These are phyloP conservation scores for Arge pagana DNA, from an alignment of 2,888 invertebrate species.

Conservation along the genomic window DNA sequence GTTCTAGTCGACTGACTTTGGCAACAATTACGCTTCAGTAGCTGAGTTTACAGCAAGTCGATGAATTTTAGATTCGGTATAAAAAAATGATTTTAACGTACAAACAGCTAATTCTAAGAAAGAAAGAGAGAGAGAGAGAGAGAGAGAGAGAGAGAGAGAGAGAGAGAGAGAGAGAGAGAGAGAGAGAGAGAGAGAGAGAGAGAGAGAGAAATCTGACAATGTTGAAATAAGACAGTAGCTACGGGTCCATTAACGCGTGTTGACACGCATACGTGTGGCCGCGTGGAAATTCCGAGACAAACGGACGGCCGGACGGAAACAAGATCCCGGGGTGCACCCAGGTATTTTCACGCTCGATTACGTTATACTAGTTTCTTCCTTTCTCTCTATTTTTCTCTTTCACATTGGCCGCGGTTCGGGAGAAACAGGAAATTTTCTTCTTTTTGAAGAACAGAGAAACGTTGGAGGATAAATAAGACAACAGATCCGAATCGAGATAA, in stretches of 20 bases:
- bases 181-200: background rate
- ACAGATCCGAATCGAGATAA: slow-evolving; percentile 20
- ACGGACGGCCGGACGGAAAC: background rate
- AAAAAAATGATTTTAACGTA: no score
- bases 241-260: no score
- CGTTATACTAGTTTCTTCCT: background rate
- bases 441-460: background rate
- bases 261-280: no score
- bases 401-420: background rate
- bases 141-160: background rate
- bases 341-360: slow-evolving; percentile 21
- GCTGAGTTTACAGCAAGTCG: no score
- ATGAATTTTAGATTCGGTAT: no score
- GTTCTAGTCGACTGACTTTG: no score
- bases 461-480: slow-evolving; percentile 17
- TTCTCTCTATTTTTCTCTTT: background rate
- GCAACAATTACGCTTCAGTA: no score
- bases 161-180: slow-evolving; percentile 17
- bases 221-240: background rate
- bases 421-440: background rate
- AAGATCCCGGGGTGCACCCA: slow-evolving; percentile 4
- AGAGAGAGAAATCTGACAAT: background rate
- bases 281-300: background rate
- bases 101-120: background rate
- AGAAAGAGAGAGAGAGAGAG: background rate